phyloP scores from a whole-genome alignment of 1,140 invertebrate genomes.

The Drosophila micromelanica region DNA sequence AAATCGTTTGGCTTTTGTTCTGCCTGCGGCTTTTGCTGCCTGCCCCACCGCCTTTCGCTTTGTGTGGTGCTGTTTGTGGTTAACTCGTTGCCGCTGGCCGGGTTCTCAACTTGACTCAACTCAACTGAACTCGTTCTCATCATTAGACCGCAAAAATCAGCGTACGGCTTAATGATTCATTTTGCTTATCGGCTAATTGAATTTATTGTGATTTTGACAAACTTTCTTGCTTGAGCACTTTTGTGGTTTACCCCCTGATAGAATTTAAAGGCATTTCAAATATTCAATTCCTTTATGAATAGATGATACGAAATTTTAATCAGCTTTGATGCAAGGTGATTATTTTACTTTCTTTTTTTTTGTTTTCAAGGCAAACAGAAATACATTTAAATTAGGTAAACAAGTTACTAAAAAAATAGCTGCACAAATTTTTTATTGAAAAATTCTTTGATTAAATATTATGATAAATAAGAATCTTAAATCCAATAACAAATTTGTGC shows the following conservation, averaged over 20 bases:
- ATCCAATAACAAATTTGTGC: too few species aligned
- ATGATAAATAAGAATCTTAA: too few species aligned
- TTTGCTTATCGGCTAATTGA: slow-evolving; percentile 40
- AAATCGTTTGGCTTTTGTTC: slow-evolving; percentile 33
- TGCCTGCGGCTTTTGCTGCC: slow-evolving; percentile 26
- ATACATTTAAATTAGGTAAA: too few species aligned
- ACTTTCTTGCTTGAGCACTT: slow-evolving; percentile 13
- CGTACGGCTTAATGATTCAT: slow-evolving; percentile 37
- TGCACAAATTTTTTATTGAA: too few species aligned
- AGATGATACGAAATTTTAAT: background rate
- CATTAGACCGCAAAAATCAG: slow-evolving; percentile 35
- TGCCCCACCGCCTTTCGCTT: slow-evolving; percentile 4
- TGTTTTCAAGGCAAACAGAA: too few species aligned
- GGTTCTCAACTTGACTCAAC: slow-evolving; percentile 11
- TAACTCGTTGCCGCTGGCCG: slow-evolving; percentile 22
- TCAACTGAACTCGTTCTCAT: slow-evolving; percentile 30
- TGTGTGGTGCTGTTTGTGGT: slow-evolving; percentile 31
- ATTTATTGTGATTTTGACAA: slow-evolving; percentile 27
- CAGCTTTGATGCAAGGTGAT: background rate
- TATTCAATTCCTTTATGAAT: background rate
- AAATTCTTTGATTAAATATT: too few species aligned
- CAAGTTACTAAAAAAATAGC: too few species aligned
- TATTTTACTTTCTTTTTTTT: background rate
- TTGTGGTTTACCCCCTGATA: background rate
- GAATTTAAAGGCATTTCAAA: background rate